A percentile compares a stretch with the other conserved stretches of the same genome.
phyloP scores from a whole-genome alignment of 2,888 invertebrate genomes.

The Abscondita cerata region DNA sequence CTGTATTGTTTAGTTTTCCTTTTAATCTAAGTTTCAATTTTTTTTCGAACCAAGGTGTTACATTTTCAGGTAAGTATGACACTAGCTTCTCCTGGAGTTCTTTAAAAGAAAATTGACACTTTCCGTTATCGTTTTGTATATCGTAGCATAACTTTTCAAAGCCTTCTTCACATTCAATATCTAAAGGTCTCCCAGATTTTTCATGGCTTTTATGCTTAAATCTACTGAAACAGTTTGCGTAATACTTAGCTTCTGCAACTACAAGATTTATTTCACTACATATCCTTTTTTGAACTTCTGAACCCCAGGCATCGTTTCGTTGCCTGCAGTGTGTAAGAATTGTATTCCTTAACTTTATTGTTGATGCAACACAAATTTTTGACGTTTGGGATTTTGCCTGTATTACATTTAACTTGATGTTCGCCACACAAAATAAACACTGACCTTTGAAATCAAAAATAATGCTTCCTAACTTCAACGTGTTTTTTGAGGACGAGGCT shows the following conservation, averaged over 20 bases:
- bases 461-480: no score
- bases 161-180: neutral
- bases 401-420: no score
- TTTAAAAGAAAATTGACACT: conserved; percentile 3
- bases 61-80: neutral
- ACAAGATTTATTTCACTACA: neutral
- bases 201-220: neutral
- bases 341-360: neutral
- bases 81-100: no score
- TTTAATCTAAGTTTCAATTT: neutral
- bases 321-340: neutral
- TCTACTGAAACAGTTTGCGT: no score
- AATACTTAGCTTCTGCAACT: no score
- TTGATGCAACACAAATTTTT: no score
- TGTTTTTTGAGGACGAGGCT: no score
- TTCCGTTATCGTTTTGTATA: neutral
- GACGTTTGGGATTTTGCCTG: no score
- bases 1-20: neutral
- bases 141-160: neutral
- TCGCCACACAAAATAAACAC: no score
- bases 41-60: neutral
- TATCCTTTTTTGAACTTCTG: neutral
- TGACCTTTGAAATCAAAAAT: no score
- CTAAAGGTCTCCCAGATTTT: neutral
- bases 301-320: neutral